Conservation (phyloP, 2,797 vertebrate genomes). For the Erpetoichthys calabaricus region DNA sequence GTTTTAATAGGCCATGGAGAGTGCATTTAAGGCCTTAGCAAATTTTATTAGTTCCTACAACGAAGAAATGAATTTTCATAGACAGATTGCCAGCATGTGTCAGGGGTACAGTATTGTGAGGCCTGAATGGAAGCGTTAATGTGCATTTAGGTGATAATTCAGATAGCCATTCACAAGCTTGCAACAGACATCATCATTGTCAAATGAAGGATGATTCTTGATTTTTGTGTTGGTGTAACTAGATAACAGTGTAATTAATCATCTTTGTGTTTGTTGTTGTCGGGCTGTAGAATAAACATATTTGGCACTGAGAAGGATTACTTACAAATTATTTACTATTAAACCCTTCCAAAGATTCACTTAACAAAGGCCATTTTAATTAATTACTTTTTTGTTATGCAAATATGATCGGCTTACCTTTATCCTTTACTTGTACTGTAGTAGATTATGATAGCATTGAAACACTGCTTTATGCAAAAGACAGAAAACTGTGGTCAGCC, state of each 20-base stretch:
- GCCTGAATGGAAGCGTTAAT: conserved; percentile 38
- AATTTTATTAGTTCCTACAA: conserved; percentile 62
- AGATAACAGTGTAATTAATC: conserved; percentile 49
- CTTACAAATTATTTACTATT: conserved; percentile 40
- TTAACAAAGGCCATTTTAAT: conserved; percentile 31
- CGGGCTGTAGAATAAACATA: conserved; percentile 46
- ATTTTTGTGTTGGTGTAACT: conserved; percentile 34
- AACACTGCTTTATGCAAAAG: background rate
- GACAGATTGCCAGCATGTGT: conserved; percentile 46
- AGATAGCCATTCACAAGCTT: conserved; percentile 39
- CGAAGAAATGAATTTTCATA: conserved; percentile 48
- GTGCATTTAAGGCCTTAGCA: conserved; percentile 46
- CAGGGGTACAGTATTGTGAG: conserved; percentile 49
- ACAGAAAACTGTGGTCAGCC: too few relatives aligned
- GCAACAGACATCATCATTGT: conserved; percentile 45
- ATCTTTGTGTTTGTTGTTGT: conserved; percentile 36
- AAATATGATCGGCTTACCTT: conserved; percentile 15
- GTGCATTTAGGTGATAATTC: conserved; percentile 64
- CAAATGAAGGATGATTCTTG: conserved; percentile 27
- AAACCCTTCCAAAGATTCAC: conserved; percentile 37
- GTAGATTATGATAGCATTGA: background rate
- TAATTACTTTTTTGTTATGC: conserved; percentile 30
- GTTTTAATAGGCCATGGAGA: conserved; percentile 58
- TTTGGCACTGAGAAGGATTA: conserved; percentile 38
- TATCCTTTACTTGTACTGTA: background rate